Percentiles rank a stretch among this genome's conserved stretches.
Evolutionary conservation across 2,888 invertebrate species (phyloP).

Genomic region (Zele albiditarsus): DNA sequence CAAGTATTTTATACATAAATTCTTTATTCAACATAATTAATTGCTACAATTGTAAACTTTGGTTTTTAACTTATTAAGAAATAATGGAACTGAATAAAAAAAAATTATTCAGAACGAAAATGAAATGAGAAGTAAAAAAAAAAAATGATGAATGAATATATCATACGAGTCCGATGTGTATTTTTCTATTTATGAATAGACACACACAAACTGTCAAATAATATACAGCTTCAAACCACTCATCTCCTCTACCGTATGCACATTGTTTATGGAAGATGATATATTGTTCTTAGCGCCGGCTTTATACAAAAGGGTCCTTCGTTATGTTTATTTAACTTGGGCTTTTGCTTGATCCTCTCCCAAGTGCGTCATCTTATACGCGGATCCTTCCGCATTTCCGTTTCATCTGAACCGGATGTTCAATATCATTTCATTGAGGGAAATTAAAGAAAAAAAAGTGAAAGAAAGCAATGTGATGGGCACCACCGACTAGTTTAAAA

Average conservation of each 20-base stretch:
- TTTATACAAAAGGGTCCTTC: slow-evolving; percentile 33
- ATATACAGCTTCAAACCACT: neutral
- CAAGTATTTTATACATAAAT: neutral
- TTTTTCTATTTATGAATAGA: slow-evolving; percentile 7
- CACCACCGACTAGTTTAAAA: neutral
- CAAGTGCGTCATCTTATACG: slow-evolving; percentile 47
- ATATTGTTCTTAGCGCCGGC: slow-evolving; percentile 27
- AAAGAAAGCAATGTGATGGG: neutral
- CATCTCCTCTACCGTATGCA: neutral
- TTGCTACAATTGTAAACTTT: slow-evolving; percentile 6
- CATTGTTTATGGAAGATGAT: slow-evolving; percentile 29
- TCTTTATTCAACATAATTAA: neutral
- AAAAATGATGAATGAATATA: neutral
- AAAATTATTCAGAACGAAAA: neutral
- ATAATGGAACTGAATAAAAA: neutral
- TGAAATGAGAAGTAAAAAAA: neutral
- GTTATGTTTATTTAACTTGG: slow-evolving; percentile 59
- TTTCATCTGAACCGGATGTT: slow-evolving; percentile 51
- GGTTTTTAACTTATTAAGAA: neutral
- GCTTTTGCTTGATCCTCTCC: slow-evolving; percentile 54
- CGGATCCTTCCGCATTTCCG: slow-evolving; percentile 51
- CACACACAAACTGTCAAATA: slow-evolving; percentile 17
- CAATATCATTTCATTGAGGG: slow-evolving; percentile 12
- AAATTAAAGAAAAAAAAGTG: neutral
- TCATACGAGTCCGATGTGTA: neutral